Percentiles rank a stretch among this genome's conserved stretches.
Evolutionary conservation across 2,113 vertebrate genomes (phyloP).

Genomic region (Cynoglossus semilaevis): DNA sequence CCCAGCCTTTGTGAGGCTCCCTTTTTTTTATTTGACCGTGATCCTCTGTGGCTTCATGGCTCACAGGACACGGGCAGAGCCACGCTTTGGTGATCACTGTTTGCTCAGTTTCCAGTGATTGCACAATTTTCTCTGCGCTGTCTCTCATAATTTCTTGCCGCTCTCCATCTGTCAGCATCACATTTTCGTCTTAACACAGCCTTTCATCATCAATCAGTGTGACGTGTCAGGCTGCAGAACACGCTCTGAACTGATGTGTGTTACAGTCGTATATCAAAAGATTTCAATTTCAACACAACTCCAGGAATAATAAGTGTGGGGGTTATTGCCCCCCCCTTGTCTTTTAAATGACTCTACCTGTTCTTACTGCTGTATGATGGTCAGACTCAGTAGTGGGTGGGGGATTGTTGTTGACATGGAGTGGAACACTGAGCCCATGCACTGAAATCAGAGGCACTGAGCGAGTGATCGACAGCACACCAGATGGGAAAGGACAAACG

Average conservation of each 20-base stretch:
- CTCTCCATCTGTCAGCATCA: constrained; percentile 58
- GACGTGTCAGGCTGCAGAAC: constrained; percentile 13
- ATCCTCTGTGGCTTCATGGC: constrained; percentile 47
- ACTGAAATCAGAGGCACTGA: background rate
- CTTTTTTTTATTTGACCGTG: constrained; percentile 54
- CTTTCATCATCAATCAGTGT: constrained; percentile 27
- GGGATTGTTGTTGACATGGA: background rate
- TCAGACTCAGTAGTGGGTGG: too few species aligned
- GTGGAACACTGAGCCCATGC: background rate
- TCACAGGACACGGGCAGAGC: constrained; percentile 40
- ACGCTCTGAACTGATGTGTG: constrained; percentile 4
- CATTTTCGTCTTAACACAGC: constrained; percentile 34
- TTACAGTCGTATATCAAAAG: background rate
- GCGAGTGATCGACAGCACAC: background rate
- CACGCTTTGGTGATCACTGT: constrained; percentile 63
- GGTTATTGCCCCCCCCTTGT: too few species aligned
- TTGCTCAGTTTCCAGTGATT: constrained; percentile 69
- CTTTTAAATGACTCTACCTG: too few species aligned
- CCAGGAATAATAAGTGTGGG: too few species aligned
- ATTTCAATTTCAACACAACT: too few species aligned
- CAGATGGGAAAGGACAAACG: background rate
- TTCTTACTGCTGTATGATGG: too few species aligned
- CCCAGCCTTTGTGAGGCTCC: constrained; percentile 22
- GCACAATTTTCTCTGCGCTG: constrained; percentile 67
- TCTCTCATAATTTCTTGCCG: constrained; percentile 52